These are phyloP conservation scores for Cathartes aura DNA, from an alignment of 2,113 vertebrate genomes.

Conservation along the genomic window DNA sequence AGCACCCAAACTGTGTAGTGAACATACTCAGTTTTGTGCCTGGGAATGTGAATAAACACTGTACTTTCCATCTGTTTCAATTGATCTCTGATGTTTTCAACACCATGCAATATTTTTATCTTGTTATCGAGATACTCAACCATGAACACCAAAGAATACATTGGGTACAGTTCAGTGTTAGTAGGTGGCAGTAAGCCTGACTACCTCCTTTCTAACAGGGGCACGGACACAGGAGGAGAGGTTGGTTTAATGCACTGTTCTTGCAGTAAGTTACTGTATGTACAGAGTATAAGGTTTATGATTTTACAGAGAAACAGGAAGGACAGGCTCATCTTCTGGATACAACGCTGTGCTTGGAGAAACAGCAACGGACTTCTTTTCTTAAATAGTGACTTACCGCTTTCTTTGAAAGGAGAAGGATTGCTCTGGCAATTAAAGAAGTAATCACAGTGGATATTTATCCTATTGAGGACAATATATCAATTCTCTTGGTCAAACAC, in stretches of 20 bases:
- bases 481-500: slow-evolving; percentile 53
- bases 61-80: slow-evolving; percentile 8
- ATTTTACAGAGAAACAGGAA: not conserved
- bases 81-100: slow-evolving; percentile 22
- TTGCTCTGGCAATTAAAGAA: slow-evolving; percentile 37
- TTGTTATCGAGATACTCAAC: slow-evolving; percentile 52
- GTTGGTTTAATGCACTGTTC: not conserved
- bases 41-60: slow-evolving; percentile 30
- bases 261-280: not conserved
- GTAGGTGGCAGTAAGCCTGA: not conserved
- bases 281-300: not conserved
- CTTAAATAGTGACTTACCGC: not conserved
- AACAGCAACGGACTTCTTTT: not conserved
- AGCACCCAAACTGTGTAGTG: slow-evolving; percentile 62
- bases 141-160: not conserved
- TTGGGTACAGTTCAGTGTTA: not conserved
- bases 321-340: not conserved
- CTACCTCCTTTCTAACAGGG: not conserved
- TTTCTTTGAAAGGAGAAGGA: slow-evolving; percentile 1
- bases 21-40: slow-evolving; percentile 34
- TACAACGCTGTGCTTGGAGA: not conserved
- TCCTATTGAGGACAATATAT: slow-evolving; percentile 55
- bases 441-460: slow-evolving; percentile 42
- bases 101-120: slow-evolving; percentile 20
- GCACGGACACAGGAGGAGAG: not conserved